phyloP scores from a whole-genome alignment of 2,113 vertebrate genomes.

The Coptodon bakossiorum region DNA sequence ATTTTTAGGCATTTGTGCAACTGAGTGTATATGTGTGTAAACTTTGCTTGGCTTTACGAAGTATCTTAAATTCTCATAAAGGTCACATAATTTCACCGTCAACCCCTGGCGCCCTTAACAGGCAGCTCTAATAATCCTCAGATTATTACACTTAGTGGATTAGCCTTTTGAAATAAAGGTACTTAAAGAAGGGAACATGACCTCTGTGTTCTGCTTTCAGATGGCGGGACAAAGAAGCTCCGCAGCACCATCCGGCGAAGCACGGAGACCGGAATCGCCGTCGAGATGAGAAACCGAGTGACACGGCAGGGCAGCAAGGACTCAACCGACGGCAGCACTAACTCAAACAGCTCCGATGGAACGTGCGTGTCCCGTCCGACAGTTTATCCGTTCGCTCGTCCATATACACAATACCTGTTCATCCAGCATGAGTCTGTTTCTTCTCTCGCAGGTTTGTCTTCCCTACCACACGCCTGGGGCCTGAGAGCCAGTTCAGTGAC shows the following conservation, averaged over 20 bases:
- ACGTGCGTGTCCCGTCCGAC: slow-evolving; percentile 74
- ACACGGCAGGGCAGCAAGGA: slow-evolving; percentile 95
- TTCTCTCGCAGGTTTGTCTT: slow-evolving; percentile 85
- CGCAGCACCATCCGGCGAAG: slow-evolving; percentile 94
- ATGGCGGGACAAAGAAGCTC: slow-evolving; percentile 91
- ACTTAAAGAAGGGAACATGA: not conserved
- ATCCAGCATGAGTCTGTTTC: not conserved
- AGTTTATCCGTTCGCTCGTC: not conserved
- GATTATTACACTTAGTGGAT: not conserved
- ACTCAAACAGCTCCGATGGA: slow-evolving; percentile 98
- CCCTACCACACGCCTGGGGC: slow-evolving; percentile 86
- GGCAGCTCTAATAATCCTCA: not conserved
- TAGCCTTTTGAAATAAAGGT: not conserved
- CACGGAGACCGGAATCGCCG: slow-evolving; percentile 95
- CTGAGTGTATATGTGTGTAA: not conserved
- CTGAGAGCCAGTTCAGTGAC: slow-evolving; percentile 97
- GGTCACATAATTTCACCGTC: not conserved
- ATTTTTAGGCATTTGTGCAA: not conserved
- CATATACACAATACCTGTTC: not conserved
- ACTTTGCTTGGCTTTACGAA: not conserved
- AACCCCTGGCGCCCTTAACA: not conserved
- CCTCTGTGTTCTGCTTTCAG: slow-evolving; percentile 54
- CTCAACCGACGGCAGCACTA: slow-evolving; percentile 95
- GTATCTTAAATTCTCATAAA: not conserved
- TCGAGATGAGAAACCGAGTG: slow-evolving; percentile 94